Evolutionary conservation across 2,888 invertebrate genomes (phyloP), one percentile per base, ranked within the genome.

Genomic region (Psylliodes chrysocephalus): DNA sequence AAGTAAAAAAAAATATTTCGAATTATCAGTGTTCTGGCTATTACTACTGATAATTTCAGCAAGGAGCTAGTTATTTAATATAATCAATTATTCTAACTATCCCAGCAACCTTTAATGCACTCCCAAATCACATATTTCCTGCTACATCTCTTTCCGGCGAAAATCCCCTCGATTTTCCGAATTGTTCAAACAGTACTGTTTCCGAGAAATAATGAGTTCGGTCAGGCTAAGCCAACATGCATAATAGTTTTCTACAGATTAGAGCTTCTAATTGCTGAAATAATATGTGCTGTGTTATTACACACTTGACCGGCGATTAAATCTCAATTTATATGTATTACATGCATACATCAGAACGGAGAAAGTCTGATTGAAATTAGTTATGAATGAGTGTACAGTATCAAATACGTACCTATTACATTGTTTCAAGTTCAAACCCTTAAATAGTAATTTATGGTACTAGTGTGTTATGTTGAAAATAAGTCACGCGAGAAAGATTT

Each of bases 201-300:
- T 38, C 38, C 12, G 14, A n/a, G n/a, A 33, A 33, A 8, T n/a
- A 33, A 38, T 38, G 38, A 38, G 15, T 38, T 15, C 14, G 38
- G 38, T 14, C 15, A 38, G 38, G 14, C 38, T 38, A 38, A 38
- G 38, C 14, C 7, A 38, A 38, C 38, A 38, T 38, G 38, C 14
- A 38, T 38, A 38, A 38, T 38, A 38, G 38, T 38, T 38, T 38
- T 38, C 8, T 15, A 33, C 15, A 14, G 38, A 38, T 38, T 38
- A 38, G 12, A 14, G 15, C 12, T 6, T 14, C 38, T 38, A 38
- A 38, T 38, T 38, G 14, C 38, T 12, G 14, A 38, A 38, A 38
- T 38, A 38, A 38, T 38, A 38, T 15, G 2, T 15, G 38, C 14
- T 38, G 14, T 38, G 38, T 38, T 38, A 38, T 38, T 38, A 38